Conservation (phyloP, 2,113 vertebrate genomes). For the Ceuthmochares aereus region DNA sequence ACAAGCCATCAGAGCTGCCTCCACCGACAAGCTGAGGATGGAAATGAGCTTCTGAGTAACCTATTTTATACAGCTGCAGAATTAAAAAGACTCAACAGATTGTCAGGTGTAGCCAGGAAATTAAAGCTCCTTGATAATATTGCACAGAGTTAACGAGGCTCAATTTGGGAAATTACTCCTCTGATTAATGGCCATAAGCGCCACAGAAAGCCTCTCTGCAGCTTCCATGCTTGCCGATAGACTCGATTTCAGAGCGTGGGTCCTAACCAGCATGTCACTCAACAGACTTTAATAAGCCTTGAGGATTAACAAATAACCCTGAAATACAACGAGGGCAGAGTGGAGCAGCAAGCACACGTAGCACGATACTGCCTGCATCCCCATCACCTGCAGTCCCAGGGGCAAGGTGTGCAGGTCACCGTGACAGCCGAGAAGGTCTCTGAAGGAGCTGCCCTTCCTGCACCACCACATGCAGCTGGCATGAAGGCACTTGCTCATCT, state of each 20-base stretch:
- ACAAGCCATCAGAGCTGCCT: neutral
- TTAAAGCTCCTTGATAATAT: neutral
- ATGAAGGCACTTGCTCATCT: too few species aligned
- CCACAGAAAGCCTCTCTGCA: neutral
- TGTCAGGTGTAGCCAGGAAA: neutral
- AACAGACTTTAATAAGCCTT: neutral
- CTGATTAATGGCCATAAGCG: neutral
- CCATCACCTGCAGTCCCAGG: neutral
- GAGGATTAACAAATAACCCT: neutral
- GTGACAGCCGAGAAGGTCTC: neutral
- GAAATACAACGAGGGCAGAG: neutral
- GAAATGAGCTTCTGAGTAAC: neutral
- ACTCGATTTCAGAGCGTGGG: neutral
- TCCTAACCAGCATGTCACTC: neutral
- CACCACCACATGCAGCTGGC: neutral
- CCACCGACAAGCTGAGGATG: fast-evolving
- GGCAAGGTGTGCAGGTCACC: neutral
- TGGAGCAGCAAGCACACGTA: neutral
- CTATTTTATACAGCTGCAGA: neutral
- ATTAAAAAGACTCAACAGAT: neutral
- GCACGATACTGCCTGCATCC: fast-evolving
- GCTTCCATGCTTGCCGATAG: neutral
- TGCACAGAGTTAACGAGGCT: neutral
- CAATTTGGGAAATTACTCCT: neutral
- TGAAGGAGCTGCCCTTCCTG: neutral